A percentile compares a stretch with the other conserved stretches of the same genome.
These are phyloP conservation scores for Drosophila parthenogenetica DNA, from an alignment of 2,888 invertebrate species.

Conservation along the genomic window DNA sequence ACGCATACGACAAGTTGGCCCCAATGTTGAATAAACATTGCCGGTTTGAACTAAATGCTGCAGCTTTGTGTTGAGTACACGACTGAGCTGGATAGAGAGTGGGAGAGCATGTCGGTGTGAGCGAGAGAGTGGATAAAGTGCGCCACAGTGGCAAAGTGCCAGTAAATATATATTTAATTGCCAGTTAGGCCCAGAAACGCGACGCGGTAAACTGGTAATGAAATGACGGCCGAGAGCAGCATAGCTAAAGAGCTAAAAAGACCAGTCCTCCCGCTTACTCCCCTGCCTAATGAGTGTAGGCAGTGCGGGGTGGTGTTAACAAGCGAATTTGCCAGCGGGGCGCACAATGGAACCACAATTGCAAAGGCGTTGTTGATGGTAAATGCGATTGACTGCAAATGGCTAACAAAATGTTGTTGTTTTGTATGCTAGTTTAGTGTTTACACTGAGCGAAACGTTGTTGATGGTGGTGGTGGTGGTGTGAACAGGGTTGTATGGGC, in stretches of 20 bases:
- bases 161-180: conserved; percentile 72
- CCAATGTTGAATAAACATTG: conserved; percentile 2
- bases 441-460: conserved; percentile 26
- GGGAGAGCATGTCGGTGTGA: conserved; percentile 2
- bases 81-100: neutral
- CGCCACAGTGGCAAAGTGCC: conserved; percentile 51
- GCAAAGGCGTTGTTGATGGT: conserved; percentile 39
- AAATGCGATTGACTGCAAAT: conserved; percentile 73
- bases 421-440: conserved; percentile 22
- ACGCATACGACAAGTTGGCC: conserved; percentile 51
- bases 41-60: neutral
- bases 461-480: neutral
- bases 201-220: conserved; percentile 45
- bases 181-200: conserved; percentile 39
- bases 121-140: conserved; percentile 29
- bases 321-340: conserved; percentile 45
- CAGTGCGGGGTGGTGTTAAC: conserved; percentile 38
- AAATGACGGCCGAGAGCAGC: conserved; percentile 61
- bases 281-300: neutral
- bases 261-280: neutral
- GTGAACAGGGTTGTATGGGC: conserved; percentile 17
- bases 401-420: conserved; percentile 62
- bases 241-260: conserved; percentile 28
- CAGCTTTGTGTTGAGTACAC: conserved; percentile 37
- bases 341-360: conserved; percentile 35